These are phyloP conservation scores for Aplochiton taeniatus DNA, from an alignment of 2,797 vertebrate genomes.

Conservation along the genomic window DNA sequence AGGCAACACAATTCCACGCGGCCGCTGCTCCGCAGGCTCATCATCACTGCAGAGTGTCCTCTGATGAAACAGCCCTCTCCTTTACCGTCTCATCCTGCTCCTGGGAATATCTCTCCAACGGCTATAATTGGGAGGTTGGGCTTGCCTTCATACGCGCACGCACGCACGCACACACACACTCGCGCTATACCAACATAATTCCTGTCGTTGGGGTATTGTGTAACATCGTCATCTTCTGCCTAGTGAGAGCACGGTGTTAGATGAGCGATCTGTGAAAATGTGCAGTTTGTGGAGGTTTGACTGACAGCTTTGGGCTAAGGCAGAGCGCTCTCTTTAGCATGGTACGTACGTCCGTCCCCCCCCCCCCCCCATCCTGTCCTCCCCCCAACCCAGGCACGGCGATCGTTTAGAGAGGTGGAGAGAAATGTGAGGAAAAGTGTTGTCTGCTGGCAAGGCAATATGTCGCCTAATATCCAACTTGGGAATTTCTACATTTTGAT, in stretches of 20 bases:
- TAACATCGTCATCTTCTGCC: conserved; percentile 19
- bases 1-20: conserved; percentile 32
- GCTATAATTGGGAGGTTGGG: too few relatives aligned
- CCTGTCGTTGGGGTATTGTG: conserved; percentile 16
- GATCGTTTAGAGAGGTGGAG: neutral
- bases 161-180: neutral
- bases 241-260: conserved; percentile 40
- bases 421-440: too few relatives aligned
- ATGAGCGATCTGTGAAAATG: conserved; percentile 28
- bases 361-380: too few relatives aligned
- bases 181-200: neutral
- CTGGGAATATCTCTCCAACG: conserved; percentile 4
- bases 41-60: conserved; percentile 14
- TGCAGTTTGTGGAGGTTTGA: too few relatives aligned
- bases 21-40: conserved; percentile 5
- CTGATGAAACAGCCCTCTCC: conserved; percentile 27
- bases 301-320: neutral
- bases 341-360: too few relatives aligned
- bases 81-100: conserved; percentile 10
- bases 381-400: neutral
- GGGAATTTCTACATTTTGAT: too few relatives aligned
- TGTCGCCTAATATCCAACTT: too few relatives aligned
- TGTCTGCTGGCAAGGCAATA: too few relatives aligned
- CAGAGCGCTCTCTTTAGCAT: neutral
- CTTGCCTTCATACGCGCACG: too few relatives aligned